Evolutionary conservation across 1,140 invertebrate genomes (phyloP).

Genomic region (Cydia strobilella): DNA sequence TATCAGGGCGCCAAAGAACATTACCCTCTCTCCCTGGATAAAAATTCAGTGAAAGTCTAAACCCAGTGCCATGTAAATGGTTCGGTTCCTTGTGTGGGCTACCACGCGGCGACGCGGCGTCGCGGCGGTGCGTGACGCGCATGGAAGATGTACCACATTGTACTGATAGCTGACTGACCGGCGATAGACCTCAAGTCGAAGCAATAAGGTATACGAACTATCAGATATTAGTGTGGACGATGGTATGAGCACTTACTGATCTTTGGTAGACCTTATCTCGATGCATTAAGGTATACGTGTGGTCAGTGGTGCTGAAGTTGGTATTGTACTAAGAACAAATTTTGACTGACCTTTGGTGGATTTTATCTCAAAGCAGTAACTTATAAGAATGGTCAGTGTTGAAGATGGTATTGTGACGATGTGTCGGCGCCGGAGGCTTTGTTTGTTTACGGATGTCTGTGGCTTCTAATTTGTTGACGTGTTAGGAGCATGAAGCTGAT

Average conservation of each 20-base stretch:
- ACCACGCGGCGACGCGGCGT: constrained; percentile 46
- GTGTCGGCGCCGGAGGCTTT: constrained; percentile 33
- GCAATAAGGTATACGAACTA: background rate
- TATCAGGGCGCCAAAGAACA: constrained; percentile 9
- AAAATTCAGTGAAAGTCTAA: constrained; percentile 37
- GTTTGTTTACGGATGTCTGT: constrained; percentile 36
- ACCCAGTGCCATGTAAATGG: constrained; percentile 33
- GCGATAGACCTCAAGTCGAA: background rate
- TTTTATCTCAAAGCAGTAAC: no score
- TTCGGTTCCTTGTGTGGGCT: constrained; percentile 47
- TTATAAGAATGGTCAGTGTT: background rate
- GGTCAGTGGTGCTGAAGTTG: background rate
- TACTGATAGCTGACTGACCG: constrained; percentile 17
- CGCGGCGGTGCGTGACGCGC: constrained; percentile 49
- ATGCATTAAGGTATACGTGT: background rate
- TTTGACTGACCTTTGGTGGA: no score
- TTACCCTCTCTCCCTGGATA: background rate
- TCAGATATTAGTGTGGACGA: no score
- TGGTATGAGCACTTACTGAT: constrained; percentile 4
- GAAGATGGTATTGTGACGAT: background rate
- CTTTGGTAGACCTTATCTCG: background rate
- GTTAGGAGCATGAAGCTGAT: background rate
- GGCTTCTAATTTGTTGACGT: constrained; percentile 3
- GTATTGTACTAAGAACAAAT: no score
- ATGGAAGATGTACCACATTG: constrained; percentile 41